These are phyloP conservation scores for Formicarius rufipectus DNA, from an alignment of 2,113 vertebrate genomes.

Conservation along the genomic window DNA sequence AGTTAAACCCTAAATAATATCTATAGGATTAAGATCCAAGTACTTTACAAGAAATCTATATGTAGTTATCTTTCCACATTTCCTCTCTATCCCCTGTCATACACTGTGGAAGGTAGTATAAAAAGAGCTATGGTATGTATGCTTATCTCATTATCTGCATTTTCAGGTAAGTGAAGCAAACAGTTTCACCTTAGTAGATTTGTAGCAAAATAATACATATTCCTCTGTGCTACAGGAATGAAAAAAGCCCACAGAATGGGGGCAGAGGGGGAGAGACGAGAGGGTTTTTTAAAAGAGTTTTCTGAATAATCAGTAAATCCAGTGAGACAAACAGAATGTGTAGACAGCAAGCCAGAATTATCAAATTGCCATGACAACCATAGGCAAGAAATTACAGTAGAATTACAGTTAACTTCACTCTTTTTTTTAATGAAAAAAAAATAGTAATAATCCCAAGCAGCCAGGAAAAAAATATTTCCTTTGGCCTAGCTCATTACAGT, in stretches of 20 bases:
- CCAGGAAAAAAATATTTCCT: slow-evolving; percentile 44
- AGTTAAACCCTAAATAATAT: slow-evolving; percentile 46
- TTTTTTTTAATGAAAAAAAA: background rate
- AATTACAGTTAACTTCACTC: slow-evolving; percentile 43
- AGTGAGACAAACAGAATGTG: slow-evolving; percentile 60
- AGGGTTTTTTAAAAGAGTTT: slow-evolving; percentile 63
- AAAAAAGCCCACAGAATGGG: background rate
- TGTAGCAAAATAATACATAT: slow-evolving; percentile 49
- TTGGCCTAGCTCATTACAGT: background rate
- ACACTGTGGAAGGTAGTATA: slow-evolving; percentile 12
- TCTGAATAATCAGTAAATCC: slow-evolving; percentile 73
- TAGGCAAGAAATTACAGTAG: slow-evolving; percentile 63
- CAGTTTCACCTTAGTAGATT: slow-evolving; percentile 42
- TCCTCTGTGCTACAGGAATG: slow-evolving; percentile 15
- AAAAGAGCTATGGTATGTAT: slow-evolving; percentile 1
- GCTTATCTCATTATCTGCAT: slow-evolving; percentile 32
- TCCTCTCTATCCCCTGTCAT: background rate
- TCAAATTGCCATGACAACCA: slow-evolving; percentile 78
- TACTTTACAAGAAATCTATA: slow-evolving; percentile 11
- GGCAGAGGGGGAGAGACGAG: background rate
- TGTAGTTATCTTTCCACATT: slow-evolving; percentile 12
- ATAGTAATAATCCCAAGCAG: background rate
- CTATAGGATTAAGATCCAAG: background rate
- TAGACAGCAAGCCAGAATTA: slow-evolving; percentile 62
- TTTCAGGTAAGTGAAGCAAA: slow-evolving; percentile 60